phyloP scores from a whole-genome alignment of 2,888 invertebrate species.

The Cheilosia urbana region DNA sequence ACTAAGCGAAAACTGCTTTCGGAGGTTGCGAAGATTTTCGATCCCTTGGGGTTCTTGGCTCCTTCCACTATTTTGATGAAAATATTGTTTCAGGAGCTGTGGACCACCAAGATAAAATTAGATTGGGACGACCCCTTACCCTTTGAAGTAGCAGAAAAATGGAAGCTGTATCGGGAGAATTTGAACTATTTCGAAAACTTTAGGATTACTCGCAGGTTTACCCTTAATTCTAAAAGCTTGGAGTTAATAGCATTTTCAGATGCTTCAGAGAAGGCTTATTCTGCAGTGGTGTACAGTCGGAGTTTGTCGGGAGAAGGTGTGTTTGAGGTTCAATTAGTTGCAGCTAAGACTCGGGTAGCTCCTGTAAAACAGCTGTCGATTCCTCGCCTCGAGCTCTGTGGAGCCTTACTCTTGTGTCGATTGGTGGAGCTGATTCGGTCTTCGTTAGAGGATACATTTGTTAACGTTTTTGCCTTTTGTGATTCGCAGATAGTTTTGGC shows the following conservation, averaged over 20 bases:
- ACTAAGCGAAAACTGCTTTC: conserved; percentile 2
- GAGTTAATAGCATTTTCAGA: too few relatives aligned
- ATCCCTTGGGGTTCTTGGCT: not conserved
- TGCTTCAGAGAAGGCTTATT: too few relatives aligned
- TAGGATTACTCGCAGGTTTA: too few relatives aligned
- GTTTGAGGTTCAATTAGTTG: not conserved
- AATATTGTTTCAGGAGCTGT: not conserved
- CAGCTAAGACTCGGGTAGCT: conserved; percentile 1
- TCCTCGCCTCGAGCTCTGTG: conserved; percentile 14
- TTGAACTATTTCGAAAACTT: too few relatives aligned
- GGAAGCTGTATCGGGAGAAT: not conserved
- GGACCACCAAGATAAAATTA: not conserved
- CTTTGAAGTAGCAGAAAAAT: too few relatives aligned
- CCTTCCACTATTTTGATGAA: not conserved
- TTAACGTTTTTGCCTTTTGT: not conserved
- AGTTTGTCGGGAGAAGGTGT: too few relatives aligned
- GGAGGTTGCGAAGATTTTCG: conserved; percentile 13
- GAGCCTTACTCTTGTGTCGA: not conserved
- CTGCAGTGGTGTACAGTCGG: too few relatives aligned
- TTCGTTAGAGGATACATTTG: conserved; percentile 3
- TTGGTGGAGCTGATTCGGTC: conserved; percentile 10
- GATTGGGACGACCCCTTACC: not conserved
- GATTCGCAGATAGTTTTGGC: conserved; percentile 3
- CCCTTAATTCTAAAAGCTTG: too few relatives aligned
- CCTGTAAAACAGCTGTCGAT: conserved; percentile 10